Base-by-base conservation (phyloP, 2,888 invertebrate genomes). In the Habrosyne pyritoides region DNA sequence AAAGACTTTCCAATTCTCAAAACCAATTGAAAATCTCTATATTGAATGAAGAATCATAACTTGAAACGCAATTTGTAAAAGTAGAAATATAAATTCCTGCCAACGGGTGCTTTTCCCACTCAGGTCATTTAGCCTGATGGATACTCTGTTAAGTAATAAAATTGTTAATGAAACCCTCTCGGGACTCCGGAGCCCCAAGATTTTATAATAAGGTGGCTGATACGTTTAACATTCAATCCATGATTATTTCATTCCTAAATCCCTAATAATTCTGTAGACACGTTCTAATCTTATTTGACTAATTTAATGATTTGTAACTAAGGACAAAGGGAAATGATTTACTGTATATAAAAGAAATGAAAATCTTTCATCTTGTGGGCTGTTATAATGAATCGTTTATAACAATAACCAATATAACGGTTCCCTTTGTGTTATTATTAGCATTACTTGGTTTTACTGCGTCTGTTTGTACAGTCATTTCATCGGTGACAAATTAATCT, bases 401-500 rank as follows among this genome's bases (percentile, higher is more conserved):
- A 63, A 66, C 65, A 62, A 64, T 60, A 51, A 48, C 54, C 59
- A 51, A 52, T 49, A 69, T 68, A 59, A 67, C 57, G 59, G 61
- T 66, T 68, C 64, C 55, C 60, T 67, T 65, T 72, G 66, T 66
- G 61, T 58, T 60, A 67, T 67, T 56, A 65, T 58, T 66, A 60
- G 53, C 50, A 24, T 30, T 28, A 53, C 55, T 66, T 62, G 55
- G 70, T 67, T 61, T 64, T 61, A 63, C 66, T 61, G 65, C 53
- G 47, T 60, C 55, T 60, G 56, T 65, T 67, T 64, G 52, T 54
- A 64, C 63, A 71, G 63, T 63, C 53, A 55, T 61, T 68, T 71
- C 71, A 73, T 71, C 66, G 70, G 73, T 71, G 75, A 78, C 78
- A 77, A 78, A 79, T 79, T 76, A 67, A 69, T 64, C 56, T 53